Base-by-base conservation (phyloP, 2,113 vertebrate species). In the Ciconia maguari region DNA sequence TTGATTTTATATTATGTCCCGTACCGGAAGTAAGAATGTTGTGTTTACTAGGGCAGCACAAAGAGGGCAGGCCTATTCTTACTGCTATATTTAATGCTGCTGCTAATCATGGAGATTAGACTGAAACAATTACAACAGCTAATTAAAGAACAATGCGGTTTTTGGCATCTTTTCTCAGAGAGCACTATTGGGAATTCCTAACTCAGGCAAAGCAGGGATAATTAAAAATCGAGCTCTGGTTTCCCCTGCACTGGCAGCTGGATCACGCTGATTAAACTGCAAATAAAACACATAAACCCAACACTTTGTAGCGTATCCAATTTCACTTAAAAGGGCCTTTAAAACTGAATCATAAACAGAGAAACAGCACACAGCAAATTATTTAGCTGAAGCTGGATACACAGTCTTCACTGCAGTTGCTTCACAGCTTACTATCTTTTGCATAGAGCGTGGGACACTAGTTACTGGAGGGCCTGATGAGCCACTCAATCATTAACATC, bases 141-240 rank as follows among this genome's bases (percentile, higher is more conserved):
- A 98, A 98, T 98, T 98, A 98, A 98, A 98, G 98, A 98, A 98
- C 98, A 98, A 98, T 98, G 98, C 77, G 87, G 95, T 95, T 98
- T 98, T 98, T 98, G 98, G 98, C 98, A 98, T 98, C 97, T 98
- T 97, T 94, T 91, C 42, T 58, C 97, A 97, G 98, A 97, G 89
- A 82, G 97, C 94, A 97, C 97, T 93, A 74, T 5, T 97, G 98
- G 98, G 98, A 98, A 98, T 98, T 98, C 97, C 97, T 97, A 98
- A 98, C 97, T 97, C 95, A 94, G 97, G 97, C 97, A 98, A 98
- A 98, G 97, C 97, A 98, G 97, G 96, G 98, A 98, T 98, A 98
- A 98, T 98, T 98, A 98, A 98, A 98, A 98, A 98, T 97, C 69
- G 91, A 90, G 96, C 98, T 98, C 96, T 0, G 30, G 95, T 89